Evolutionary conservation across 2,888 invertebrate genomes (phyloP), one percentile per base, ranked within the genome.

Genomic region (Frankliniella intonsa): DNA sequence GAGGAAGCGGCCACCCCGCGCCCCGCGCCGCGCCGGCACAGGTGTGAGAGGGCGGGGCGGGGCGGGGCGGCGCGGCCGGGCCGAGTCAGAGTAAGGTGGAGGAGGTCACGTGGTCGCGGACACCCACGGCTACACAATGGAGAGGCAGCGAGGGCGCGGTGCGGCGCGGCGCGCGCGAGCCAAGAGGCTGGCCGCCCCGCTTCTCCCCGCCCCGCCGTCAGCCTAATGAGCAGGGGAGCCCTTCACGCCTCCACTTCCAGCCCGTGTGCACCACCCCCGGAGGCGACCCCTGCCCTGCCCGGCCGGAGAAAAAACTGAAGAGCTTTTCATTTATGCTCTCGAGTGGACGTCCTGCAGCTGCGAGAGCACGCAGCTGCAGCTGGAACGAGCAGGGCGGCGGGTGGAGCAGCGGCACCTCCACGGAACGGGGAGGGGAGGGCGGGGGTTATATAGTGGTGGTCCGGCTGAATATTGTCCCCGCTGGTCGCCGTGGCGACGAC

Each of bases 401-500:
- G 17, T 55, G 7, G 55, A 55, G 55, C 14, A 55, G 55, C 12
- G 62, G 62, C 62, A n/a, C n/a, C 55, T 55, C 55, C 19, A 19
- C 55, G 55, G 55, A 38, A 17, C 62, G 55, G 14, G 17, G 14
- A 55, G 55, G 17, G 55, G 17, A 17, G 17, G 5, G 14, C 62
- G 62, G 14, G 19, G 19, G 17, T n/a, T 62, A 62, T 62, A 62
- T 62, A n/a, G 17, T 19, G 17, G n/a, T 62, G 62, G 69, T 76
- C 69, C 69, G 69, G 69, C 25, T 76, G 25, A 76, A 76, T 76
- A 25, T 76, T 76, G 69, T 76, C 69, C 69, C 69, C 69, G 69
- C 69, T 22, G 55, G 17, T 55, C 14, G 69, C 69, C 69, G 69
- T n/a, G 69, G 11, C 62, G 62, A 38, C 55, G 12, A 9, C 65